Percentiles rank a stretch among this genome's conserved stretches.
phyloP scores from a whole-genome alignment of 2,113 vertebrate species.

The Agelaius phoeniceus region DNA sequence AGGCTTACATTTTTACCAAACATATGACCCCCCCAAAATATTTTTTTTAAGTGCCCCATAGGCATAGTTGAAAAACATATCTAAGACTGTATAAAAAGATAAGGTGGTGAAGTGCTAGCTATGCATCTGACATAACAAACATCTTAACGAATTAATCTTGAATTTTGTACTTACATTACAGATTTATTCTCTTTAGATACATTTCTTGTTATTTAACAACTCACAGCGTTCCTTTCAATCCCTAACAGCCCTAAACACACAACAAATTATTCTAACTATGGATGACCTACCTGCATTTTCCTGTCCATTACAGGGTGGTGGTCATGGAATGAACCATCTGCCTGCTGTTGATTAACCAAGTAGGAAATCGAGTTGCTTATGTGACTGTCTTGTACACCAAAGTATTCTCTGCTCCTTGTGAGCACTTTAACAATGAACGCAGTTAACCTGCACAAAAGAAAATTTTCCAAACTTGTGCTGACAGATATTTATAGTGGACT shows the following conservation, averaged over 20 bases:
- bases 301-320: conserved; percentile 70
- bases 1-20: background rate
- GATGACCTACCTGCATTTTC: conserved; percentile 70
- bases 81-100: background rate
- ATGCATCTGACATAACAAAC: background rate
- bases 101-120: background rate
- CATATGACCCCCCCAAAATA: background rate
- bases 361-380: conserved; percentile 63
- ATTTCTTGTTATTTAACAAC: background rate
- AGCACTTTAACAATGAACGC: conserved; percentile 81
- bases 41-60: background rate
- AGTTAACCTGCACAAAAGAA: conserved; percentile 74
- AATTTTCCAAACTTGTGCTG: background rate
- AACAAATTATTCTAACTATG: background rate
- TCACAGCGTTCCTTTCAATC: background rate
- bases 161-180: background rate
- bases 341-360: conserved; percentile 62
- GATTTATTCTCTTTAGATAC: background rate
- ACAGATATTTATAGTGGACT: background rate
- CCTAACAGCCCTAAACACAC: background rate
- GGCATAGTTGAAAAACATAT: background rate
- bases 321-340: conserved; percentile 72
- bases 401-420: conserved; percentile 55
- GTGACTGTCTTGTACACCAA: conserved; percentile 12
- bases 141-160: background rate